Percentiles rank a stretch among this genome's conserved stretches.
phyloP scores from a whole-genome alignment of 2,888 invertebrate genomes.

The Cantharis rufa region DNA sequence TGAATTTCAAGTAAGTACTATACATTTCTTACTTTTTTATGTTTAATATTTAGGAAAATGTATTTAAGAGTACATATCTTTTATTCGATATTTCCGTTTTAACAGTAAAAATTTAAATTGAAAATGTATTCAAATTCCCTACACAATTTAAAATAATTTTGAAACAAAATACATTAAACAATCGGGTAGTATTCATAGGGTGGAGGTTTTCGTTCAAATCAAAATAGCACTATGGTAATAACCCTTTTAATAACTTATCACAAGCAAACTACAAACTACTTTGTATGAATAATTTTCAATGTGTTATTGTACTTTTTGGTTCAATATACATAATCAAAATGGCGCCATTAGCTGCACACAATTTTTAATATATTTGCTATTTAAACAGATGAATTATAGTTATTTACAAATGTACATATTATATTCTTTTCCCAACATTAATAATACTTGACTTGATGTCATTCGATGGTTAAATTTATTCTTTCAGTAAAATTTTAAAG shows the following conservation, averaged over 20 bases:
- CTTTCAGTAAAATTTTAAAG: too few relatives aligned
- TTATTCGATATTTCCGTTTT: neutral
- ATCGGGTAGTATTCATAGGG: neutral
- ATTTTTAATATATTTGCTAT: too few relatives aligned
- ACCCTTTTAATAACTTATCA: neutral
- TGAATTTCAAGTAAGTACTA: conserved; percentile 78
- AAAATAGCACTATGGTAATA: neutral
- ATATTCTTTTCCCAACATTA: too few relatives aligned
- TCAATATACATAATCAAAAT: too few relatives aligned
- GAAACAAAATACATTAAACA: neutral
- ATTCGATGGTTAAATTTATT: too few relatives aligned
- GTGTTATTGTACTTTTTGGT: too few relatives aligned
- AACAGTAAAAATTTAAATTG: neutral
- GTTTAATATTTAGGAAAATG: neutral
- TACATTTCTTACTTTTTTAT: neutral
- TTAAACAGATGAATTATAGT: too few relatives aligned
- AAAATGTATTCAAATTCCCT: neutral
- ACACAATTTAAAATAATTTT: neutral
- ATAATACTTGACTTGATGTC: too few relatives aligned
- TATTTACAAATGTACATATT: too few relatives aligned
- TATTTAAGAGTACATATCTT: neutral
- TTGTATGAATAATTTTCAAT: neutral
- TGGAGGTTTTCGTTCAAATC: neutral
- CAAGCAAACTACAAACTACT: neutral
- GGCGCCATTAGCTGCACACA: too few relatives aligned